Base-by-base conservation (phyloP, 1,140 invertebrate species). In the Arctopsyche grandis region DNA sequence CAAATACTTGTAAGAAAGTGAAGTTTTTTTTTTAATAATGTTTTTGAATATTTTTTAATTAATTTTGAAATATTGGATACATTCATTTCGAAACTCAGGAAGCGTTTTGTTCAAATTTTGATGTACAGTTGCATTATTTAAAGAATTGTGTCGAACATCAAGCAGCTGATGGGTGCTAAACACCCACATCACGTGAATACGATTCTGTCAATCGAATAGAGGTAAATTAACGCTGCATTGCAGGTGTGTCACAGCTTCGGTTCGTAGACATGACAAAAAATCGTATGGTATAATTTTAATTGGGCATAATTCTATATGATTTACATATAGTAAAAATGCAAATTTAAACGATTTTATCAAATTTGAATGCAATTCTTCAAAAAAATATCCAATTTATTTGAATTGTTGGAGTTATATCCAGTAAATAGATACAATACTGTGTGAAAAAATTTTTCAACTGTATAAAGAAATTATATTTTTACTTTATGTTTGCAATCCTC, bases 111-210 rank as follows among this genome's bases (percentile, higher is more conserved):
- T 19, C 56, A 60, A 60, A 60, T 60, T 60, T 60, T 26, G 66
- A 10, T 69, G 66, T 10, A 43, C 66, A 69, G 24, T 29, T 69
- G 66, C 66, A 69, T 29, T 5, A n/a, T 21, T 69, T 9, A 21
- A 26, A 69, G 22, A 26, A 16, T 22, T 26, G 14, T 38, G 29
- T 43, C 4, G 66, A 69, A 69, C 22, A 24, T 14, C 14, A 38
- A 52, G 76, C 76, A 78, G 76, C 76, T 78, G 76, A 78, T 78
- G 60, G 26, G 48, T 78, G 73, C 56, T 38, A 46, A 75, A 43
- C 73, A 46, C 44, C 76, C 69, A 78, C 29, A 78, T 70, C 58
- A 77, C 16, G 56, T 22, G 22, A 21, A 63, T 48, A 26, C 24
- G 14, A 12, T 73, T 73, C 69, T 73, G 29, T 73, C 16, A 73